Percentiles rank a stretch among this genome's conserved stretches.
Evolutionary conservation across 2,888 invertebrate genomes (phyloP).

Genomic region (Drosophila ustulata): DNA sequence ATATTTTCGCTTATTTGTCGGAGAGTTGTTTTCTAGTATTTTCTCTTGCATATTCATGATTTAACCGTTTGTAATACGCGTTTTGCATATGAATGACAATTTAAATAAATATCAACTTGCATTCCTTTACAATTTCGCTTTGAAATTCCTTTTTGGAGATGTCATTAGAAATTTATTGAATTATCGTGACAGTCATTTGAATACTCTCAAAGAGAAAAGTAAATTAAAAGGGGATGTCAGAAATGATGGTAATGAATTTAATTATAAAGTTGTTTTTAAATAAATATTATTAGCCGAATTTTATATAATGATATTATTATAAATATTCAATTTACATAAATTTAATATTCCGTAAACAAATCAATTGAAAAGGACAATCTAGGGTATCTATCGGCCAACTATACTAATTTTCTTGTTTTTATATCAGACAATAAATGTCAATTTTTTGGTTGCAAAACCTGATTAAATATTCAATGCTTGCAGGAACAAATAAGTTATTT

Average conservation of each 20-base stretch:
- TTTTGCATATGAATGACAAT: constrained; percentile 5
- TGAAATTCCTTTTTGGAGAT: neutral
- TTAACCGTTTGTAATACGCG: neutral
- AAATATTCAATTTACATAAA: no score
- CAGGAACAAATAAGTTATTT: constrained; percentile 2
- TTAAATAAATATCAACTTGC: constrained; percentile 1
- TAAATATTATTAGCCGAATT: neutral
- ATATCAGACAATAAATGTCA: neutral
- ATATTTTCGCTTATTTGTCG: constrained; percentile 3
- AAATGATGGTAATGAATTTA: neutral
- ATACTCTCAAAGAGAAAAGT: neutral
- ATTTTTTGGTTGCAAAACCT: constrained; percentile 1
- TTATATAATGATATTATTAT: no score
- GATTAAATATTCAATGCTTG: constrained; percentile 27
- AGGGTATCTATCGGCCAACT: neutral
- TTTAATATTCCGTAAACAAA: no score
- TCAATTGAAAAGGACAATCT: neutral
- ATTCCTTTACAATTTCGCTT: neutral
- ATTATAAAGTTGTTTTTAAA: no score
- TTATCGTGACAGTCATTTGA: constrained; percentile 10
- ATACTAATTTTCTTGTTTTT: neutral
- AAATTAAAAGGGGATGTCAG: neutral
- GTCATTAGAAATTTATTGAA: constrained; percentile 22
- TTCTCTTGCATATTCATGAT: constrained; percentile 13
- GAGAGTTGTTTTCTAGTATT: neutral